phyloP scores from a whole-genome alignment of 2,888 invertebrate genomes.

The Xanthia icteritia region DNA sequence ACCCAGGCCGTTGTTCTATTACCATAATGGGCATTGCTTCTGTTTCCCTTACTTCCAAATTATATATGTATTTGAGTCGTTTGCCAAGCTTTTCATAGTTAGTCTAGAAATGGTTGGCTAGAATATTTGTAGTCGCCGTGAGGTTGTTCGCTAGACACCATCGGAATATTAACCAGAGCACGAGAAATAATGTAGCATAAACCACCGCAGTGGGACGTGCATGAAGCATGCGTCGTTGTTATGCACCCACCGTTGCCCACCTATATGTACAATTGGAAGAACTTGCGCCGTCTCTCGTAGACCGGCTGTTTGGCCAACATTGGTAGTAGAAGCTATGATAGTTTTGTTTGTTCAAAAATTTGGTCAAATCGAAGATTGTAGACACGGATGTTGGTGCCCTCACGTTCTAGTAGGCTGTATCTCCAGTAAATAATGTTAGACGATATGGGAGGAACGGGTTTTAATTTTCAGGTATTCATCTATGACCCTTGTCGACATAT shows the following conservation, averaged over 20 bases:
- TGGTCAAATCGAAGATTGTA: background rate
- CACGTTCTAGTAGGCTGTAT: background rate
- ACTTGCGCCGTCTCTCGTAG: constrained; percentile 34
- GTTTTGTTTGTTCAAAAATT: constrained; percentile 19
- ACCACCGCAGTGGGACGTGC: constrained; percentile 85
- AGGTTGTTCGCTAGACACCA: constrained; percentile 78
- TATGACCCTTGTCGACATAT: background rate
- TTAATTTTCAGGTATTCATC: background rate
- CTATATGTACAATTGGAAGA: constrained; percentile 49
- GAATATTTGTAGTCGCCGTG: constrained; percentile 85
- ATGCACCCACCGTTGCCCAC: constrained; percentile 66
- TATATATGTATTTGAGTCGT: constrained; percentile 63
- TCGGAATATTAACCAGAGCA: constrained; percentile 84
- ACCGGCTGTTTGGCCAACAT: constrained; percentile 34
- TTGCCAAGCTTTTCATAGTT: constrained; percentile 82
- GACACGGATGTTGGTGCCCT: background rate
- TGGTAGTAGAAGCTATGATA: constrained; percentile 10
- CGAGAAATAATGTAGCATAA: constrained; percentile 87
- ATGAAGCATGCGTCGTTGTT: constrained; percentile 75
- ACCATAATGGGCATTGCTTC: constrained; percentile 35
- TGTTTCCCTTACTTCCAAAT: constrained; percentile 41
- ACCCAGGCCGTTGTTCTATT: constrained; percentile 28
- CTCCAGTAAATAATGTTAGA: background rate
- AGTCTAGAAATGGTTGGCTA: constrained; percentile 63
- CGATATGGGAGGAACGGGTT: background rate